Evolutionary conservation across 2,113 vertebrate genomes (phyloP), one percentile per base, ranked within the genome.

Genomic region (Diadophis punctatus): DNA sequence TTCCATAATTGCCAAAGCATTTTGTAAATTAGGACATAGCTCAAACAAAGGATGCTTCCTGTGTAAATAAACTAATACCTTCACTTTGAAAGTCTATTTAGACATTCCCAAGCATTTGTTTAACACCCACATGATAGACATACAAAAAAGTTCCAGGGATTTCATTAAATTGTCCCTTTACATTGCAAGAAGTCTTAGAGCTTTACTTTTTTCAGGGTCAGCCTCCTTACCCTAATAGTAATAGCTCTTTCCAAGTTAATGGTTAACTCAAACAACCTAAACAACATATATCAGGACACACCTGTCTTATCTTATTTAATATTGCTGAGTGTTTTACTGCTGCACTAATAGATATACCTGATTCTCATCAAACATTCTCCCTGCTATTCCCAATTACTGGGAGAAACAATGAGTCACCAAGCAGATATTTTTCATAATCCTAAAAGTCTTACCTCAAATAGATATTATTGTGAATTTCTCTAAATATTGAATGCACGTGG

Each of bases 11-110:
- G 14, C 46, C 53, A 91, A 90, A 1, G 85, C 95, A 87, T 60
- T 86, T 68, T 91, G 46, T 92, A 88, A 93, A 94, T 56, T 74
- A 95, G 91, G 56, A 93, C 30, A 14, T 34, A 34, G 93, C 90
- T 90, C 49, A 90, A 93, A 89, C 23, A 25, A 18, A 91, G 80
- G 12, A 74, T 90, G 60, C 27, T 34, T 92, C 51, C 92, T 93
- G 91, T 95, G 90, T 95, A 93, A 91, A 48, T 89, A 58, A 84
- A 92, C 84, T 30, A 25, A 55, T 27, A 89, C 48, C 27, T 84
- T 85, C 63, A 48, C 14, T 39, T 89, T 85, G 52, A 68, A 89
- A 89, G 30, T 43, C 55, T 49, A 85, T 14, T 74, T 46, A 56
- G 87, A 49, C 91, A 85, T 90, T 52, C 49, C 86, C 80, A 51